These are phyloP conservation scores for Pteropus alecto DNA, from an alignment of 2,113 vertebrate species.

Conservation along the genomic window DNA sequence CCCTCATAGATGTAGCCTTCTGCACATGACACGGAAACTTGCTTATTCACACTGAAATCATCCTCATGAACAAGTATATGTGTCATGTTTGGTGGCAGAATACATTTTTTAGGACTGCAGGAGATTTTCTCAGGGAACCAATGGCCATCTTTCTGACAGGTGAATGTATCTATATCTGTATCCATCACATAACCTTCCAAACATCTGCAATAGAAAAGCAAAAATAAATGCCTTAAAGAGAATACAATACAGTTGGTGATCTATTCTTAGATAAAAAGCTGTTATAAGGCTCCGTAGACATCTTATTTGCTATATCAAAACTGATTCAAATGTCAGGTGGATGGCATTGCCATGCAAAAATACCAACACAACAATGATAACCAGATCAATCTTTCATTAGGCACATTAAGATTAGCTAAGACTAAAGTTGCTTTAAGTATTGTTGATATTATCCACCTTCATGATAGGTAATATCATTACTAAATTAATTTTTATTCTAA, in stretches of 20 bases:
- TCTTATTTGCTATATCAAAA: background rate
- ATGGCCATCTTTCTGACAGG: slow-evolving; percentile 89
- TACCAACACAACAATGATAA: background rate
- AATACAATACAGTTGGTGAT: background rate
- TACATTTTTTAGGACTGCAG: slow-evolving; percentile 88
- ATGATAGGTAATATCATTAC: background rate
- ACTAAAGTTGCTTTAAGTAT: background rate
- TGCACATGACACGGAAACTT: slow-evolving; percentile 87
- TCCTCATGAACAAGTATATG: slow-evolving; percentile 81
- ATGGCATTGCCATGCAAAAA: background rate
- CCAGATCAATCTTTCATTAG: background rate
- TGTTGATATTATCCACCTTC: background rate
- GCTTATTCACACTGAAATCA: slow-evolving; percentile 87
- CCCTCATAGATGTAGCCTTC: slow-evolving; percentile 90
- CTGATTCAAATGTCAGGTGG: background rate
- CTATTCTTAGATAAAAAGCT: background rate
- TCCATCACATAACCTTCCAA: slow-evolving; percentile 89
- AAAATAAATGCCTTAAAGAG: background rate
- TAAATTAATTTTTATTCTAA: slow-evolving; percentile 9
- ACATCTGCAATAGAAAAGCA: slow-evolving; percentile 86
- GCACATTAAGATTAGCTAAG: background rate
- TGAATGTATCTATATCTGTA: slow-evolving; percentile 81
- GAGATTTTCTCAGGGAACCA: slow-evolving; percentile 90
- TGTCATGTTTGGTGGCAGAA: slow-evolving; percentile 84
- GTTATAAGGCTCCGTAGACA: background rate